These are phyloP conservation scores for Chroicocephalus ridibundus DNA, from an alignment of 2,113 vertebrate species.

Conservation along the genomic window DNA sequence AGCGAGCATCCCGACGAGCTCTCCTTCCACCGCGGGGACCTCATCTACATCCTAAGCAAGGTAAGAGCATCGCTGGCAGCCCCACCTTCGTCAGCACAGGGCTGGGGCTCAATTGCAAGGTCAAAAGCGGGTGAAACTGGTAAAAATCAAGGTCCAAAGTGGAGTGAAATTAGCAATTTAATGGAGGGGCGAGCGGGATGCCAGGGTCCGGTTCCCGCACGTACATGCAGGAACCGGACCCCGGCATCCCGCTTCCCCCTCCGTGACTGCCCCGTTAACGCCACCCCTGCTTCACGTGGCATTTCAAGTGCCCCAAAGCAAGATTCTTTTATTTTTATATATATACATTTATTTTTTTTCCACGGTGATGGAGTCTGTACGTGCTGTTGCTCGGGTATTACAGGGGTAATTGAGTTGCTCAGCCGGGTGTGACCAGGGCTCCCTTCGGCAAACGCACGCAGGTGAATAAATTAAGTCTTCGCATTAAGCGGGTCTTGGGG, in stretches of 20 bases:
- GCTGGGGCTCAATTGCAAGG: neutral
- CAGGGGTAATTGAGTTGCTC: constrained; percentile 84
- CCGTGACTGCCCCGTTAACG: neutral
- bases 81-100: fast-evolving
- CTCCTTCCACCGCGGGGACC: constrained; percentile 88
- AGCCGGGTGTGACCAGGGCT: constrained; percentile 79
- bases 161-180: neutral
- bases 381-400: constrained; percentile 81
- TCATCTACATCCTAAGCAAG: constrained; percentile 94
- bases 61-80: constrained; percentile 54
- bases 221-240: neutral
- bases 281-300: neutral
- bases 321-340: neutral
- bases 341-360: neutral
- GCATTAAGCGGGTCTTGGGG: neutral
- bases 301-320: constrained; percentile 70
- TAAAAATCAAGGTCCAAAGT: neutral
- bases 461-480: constrained; percentile 76
- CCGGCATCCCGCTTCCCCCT: neutral
- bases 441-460: constrained; percentile 78
- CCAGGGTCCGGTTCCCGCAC: neutral
- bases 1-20: constrained; percentile 86
- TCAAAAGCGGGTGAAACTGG: neutral
- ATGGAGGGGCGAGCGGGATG: neutral
- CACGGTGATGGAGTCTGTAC: constrained; percentile 78